phyloP scores from a whole-genome alignment of 2,888 invertebrate species.

The Ommatoiulus sabulosus region DNA sequence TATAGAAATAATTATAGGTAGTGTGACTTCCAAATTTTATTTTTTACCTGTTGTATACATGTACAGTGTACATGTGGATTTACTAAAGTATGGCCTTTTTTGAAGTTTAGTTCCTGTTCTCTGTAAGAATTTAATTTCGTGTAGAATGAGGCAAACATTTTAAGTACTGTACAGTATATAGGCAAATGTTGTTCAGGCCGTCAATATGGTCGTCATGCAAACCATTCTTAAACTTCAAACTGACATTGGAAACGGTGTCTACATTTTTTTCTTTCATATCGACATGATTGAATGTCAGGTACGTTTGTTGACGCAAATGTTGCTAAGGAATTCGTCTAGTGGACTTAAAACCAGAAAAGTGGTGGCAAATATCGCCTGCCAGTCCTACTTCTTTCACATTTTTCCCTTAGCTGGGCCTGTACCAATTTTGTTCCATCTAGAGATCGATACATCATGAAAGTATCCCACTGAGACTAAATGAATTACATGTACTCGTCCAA shows the following conservation, averaged over 20 bases:
- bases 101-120: too few species aligned
- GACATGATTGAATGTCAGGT: conserved; percentile 27
- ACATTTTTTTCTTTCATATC: background rate
- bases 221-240: background rate
- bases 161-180: too few species aligned
- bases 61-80: too few species aligned
- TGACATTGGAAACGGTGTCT: conserved; percentile 23
- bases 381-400: background rate
- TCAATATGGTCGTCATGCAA: background rate
- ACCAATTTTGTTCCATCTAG: background rate
- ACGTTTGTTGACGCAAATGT: conserved; percentile 7
- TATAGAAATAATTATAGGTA: too few species aligned
- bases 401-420: background rate
- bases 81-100: too few species aligned
- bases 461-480: conserved; percentile 21
- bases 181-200: background rate
- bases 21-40: too few species aligned
- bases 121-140: too few species aligned
- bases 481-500: background rate
- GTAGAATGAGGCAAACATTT: too few species aligned
- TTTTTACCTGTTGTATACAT: too few species aligned
- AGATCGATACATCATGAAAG: background rate
- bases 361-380: background rate
- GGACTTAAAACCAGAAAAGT: background rate
- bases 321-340: background rate